Evolutionary conservation across 2,113 vertebrate genomes (phyloP).

Genomic region (Grus americana): DNA sequence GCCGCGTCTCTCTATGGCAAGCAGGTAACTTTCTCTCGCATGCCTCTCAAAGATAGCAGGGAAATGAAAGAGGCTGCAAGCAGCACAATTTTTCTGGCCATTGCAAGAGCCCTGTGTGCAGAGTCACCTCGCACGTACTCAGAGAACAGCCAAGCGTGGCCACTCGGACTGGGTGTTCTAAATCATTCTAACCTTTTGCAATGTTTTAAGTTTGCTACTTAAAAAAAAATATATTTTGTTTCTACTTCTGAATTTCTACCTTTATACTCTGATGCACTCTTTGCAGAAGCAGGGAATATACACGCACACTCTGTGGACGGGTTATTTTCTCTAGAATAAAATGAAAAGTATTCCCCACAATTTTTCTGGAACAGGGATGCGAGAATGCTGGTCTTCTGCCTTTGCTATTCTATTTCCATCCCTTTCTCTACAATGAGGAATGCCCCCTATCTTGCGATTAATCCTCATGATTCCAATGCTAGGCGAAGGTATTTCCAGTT

Average conservation of each 20-base stretch:
- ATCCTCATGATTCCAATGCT: not conserved
- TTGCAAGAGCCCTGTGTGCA: not conserved
- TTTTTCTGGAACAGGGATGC: not conserved
- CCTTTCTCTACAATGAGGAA: not conserved
- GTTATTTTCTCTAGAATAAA: conserved; percentile 10
- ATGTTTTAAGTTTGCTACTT: conserved; percentile 63
- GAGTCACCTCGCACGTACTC: conserved; percentile 62
- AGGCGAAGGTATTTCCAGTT: not conserved
- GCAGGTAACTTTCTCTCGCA: not conserved
- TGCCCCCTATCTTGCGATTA: not conserved
- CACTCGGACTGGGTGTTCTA: conserved; percentile 38
- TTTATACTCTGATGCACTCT: not conserved
- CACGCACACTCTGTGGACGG: not conserved
- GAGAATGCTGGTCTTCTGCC: not conserved
- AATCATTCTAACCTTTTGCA: conserved; percentile 69
- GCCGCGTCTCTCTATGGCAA: not conserved
- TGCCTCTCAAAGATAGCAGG: not conserved
- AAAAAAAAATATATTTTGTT: conserved; percentile 11
- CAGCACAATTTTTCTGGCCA: conserved; percentile 8
- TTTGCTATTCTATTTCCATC: not conserved
- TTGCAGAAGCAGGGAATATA: not conserved
- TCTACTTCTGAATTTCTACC: conserved; percentile 39
- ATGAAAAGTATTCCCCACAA: not conserved
- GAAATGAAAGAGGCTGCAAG: not conserved
- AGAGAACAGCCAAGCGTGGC: conserved; percentile 62